phyloP scores from a whole-genome alignment of 1,140 invertebrate species.

The Mamestra configurata region DNA sequence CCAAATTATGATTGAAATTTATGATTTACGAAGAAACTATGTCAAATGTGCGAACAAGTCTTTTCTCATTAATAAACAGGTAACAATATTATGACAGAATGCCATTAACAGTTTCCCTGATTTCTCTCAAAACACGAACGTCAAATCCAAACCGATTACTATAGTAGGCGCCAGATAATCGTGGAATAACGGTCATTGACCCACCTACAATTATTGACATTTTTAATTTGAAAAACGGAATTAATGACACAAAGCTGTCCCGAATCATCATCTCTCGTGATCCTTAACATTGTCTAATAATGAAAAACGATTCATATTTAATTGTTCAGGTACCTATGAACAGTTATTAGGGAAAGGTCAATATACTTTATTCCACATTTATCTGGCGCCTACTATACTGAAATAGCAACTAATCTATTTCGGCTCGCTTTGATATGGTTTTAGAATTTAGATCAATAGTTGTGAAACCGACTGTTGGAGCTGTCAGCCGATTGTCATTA shows the following conservation, averaged over 20 bases:
- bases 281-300: too few relatives aligned
- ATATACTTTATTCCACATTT: too few relatives aligned
- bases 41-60: background rate
- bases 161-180: too few relatives aligned
- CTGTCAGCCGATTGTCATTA: conserved; percentile 50
- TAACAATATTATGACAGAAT: background rate
- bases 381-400: too few relatives aligned
- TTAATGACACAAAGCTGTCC: too few relatives aligned
- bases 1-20: background rate
- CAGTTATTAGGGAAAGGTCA: too few relatives aligned
- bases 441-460: conserved; percentile 20
- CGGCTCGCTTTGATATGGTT: conserved; percentile 34
- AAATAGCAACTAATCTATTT: conserved; percentile 49
- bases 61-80: background rate
- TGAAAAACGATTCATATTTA: too few relatives aligned
- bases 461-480: background rate
- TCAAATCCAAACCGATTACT: background rate
- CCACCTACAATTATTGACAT: too few relatives aligned
- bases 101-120: background rate
- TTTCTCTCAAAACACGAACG: background rate
- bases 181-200: too few relatives aligned
- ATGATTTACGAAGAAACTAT: background rate
- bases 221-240: too few relatives aligned
- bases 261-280: too few relatives aligned
- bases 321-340: too few relatives aligned